Evolutionary conservation across 1,140 invertebrate species (phyloP).

Genomic region (Wiebesia pumilae): DNA sequence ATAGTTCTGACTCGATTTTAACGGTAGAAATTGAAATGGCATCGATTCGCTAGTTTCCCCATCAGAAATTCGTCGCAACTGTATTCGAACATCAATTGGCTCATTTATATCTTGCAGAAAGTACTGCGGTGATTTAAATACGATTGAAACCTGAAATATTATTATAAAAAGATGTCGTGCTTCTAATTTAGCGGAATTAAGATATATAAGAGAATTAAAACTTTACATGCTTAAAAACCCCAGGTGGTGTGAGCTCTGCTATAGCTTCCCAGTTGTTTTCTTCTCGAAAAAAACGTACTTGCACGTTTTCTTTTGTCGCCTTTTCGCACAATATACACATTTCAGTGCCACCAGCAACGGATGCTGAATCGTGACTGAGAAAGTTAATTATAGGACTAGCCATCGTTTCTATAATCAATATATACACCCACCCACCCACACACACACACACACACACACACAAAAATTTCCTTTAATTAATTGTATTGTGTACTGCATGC

Average conservation of each 20-base stretch:
- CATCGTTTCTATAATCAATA: conserved; percentile 83
- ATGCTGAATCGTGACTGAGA: conserved; percentile 86
- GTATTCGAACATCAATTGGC: conserved; percentile 83
- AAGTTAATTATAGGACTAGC: conserved; percentile 92
- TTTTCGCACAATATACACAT: too few species aligned
- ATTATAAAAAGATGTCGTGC: not conserved
- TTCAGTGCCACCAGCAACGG: conserved; percentile 88
- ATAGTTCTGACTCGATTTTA: not conserved
- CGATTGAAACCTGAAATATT: conserved; percentile 78
- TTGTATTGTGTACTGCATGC: not conserved
- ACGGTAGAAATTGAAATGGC: conserved; percentile 85
- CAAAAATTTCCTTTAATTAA: conserved; percentile 27
- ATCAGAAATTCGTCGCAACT: conserved; percentile 87
- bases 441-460: too few species aligned
- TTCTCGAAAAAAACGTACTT: too few species aligned
- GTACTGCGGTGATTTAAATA: conserved; percentile 86
- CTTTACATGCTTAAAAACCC: conserved; percentile 90
- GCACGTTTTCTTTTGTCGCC: too few species aligned
- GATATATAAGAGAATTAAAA: not conserved
- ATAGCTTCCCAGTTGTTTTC: too few species aligned
- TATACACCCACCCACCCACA: too few species aligned
- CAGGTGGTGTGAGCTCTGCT: conserved; percentile 88
- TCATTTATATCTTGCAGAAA: conserved; percentile 78
- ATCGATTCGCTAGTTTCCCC: conserved; percentile 85
- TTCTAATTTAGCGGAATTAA: not conserved